Base-by-base conservation (phyloP, 1,140 invertebrate genomes). In the Pseudomyrmex cubaensis region DNA sequence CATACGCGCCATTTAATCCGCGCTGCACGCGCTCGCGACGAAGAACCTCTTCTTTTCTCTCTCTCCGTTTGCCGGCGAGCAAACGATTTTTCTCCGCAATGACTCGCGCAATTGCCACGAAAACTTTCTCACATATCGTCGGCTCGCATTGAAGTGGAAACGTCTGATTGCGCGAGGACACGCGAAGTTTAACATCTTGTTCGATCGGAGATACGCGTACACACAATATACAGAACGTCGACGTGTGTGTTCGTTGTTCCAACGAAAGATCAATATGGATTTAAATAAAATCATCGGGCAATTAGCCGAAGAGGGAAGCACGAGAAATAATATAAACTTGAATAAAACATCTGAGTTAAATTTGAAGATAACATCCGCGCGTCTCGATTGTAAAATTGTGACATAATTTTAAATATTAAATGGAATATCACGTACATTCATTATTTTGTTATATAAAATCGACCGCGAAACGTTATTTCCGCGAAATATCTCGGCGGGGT, bases 181-280 rank as follows among this genome's bases (percentile, higher is more conserved):
- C 76, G 76, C 66, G 1, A 80, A 80, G 76, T 80, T 80, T 80
- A 80, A 80, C 76, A 70, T 80, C 76, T 80, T 80, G 76, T 50
- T 80, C 76, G 76, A 80, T 72, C 46, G 20, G 35, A 2, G 66
- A 54, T 15, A 9, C 76, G 76, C 64, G 35, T 59, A 25, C 13
- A 35, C 35, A 35, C 35, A 35, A 35, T 35, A 35, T 35, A 35
- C 35, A 35, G 50, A 46, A n/a, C 75, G 48, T 48, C 59, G 20
- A 75, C 61, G n/a, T 63, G 76, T 70, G 76, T 57, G 76, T 57
- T 70, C 15, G 20, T 22, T n/a, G 22, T 80, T 72, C 5, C 9
- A 15, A 35, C 63, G 44, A 12, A 3, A 13, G 48, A 80, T 80
- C 66, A 17, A 80, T 59, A 44, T 10, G 35, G 17, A 15, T 56